phyloP scores from a whole-genome alignment of 2,113 vertebrate genomes.

The Narcine bancroftii region DNA sequence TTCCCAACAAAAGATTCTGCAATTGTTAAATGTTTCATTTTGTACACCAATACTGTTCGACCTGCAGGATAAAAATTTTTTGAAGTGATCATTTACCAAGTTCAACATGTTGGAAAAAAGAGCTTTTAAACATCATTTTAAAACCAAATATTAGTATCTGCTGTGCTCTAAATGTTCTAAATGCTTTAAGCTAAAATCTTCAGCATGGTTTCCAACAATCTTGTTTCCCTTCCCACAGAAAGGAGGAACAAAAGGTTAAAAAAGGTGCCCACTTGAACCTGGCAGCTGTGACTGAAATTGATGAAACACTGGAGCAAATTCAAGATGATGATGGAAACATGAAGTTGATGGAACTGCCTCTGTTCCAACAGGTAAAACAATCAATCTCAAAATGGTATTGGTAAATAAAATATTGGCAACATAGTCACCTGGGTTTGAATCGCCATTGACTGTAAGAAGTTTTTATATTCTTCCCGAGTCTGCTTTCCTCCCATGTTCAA shows the following conservation, averaged over 20 bases:
- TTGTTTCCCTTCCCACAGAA: not conserved
- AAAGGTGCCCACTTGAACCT: slow-evolving; percentile 50
- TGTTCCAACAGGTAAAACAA: slow-evolving; percentile 46
- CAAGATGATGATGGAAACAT: slow-evolving; percentile 38
- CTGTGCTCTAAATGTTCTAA: not conserved
- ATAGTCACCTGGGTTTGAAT: too few species aligned
- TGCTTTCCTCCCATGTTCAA: too few species aligned
- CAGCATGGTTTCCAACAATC: not conserved
- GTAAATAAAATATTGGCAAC: too few species aligned
- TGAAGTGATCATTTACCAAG: not conserved
- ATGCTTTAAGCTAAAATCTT: not conserved
- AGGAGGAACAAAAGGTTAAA: slow-evolving; percentile 40
- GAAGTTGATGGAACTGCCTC: too few species aligned
- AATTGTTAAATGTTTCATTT: not conserved
- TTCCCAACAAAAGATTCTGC: not conserved
- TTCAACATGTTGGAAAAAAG: not conserved
- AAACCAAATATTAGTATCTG: not conserved
- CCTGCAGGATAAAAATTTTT: not conserved
- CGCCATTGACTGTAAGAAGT: too few species aligned
- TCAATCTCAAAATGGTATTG: not conserved
- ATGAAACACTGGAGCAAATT: slow-evolving; percentile 48
- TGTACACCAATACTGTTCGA: not conserved
- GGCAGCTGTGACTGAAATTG: slow-evolving; percentile 57
- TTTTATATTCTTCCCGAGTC: too few species aligned
- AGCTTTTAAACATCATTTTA: not conserved